These are phyloP conservation scores for Pheucticus melanocephalus DNA, from an alignment of 2,113 vertebrate species.

Conservation along the genomic window DNA sequence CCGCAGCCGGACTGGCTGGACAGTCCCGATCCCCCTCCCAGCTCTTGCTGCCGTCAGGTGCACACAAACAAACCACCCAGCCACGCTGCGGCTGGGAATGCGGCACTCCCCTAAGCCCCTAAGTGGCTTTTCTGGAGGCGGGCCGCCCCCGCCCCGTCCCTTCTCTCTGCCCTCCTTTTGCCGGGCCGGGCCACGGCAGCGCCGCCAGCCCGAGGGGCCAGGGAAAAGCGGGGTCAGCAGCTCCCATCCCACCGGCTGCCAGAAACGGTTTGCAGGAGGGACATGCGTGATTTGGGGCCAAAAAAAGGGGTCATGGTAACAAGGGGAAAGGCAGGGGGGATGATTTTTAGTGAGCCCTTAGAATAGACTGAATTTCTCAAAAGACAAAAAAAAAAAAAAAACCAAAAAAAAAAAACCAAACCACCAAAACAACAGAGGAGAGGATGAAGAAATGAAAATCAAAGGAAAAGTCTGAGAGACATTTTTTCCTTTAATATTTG, in stretches of 20 bases:
- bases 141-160: background rate
- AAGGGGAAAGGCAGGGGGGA: background rate
- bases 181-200: background rate
- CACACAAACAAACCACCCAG: background rate
- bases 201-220: background rate
- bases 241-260: accelerated
- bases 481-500: background rate
- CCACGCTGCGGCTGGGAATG: accelerated
- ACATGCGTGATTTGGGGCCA: background rate
- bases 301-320: background rate
- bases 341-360: background rate
- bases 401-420: background rate
- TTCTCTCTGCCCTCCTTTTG: background rate
- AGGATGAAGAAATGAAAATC: background rate
- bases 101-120: background rate
- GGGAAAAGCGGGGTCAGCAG: accelerated
- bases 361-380: background rate
- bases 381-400: background rate
- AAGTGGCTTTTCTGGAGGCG: background rate
- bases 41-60: background rate
- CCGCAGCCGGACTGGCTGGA: background rate
- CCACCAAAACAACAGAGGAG: no score
- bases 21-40: accelerated
- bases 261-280: background rate
- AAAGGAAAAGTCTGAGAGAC: background rate